These are phyloP conservation scores for Diorhabda elongata DNA, from an alignment of 1,140 invertebrate species.

Conservation along the genomic window DNA sequence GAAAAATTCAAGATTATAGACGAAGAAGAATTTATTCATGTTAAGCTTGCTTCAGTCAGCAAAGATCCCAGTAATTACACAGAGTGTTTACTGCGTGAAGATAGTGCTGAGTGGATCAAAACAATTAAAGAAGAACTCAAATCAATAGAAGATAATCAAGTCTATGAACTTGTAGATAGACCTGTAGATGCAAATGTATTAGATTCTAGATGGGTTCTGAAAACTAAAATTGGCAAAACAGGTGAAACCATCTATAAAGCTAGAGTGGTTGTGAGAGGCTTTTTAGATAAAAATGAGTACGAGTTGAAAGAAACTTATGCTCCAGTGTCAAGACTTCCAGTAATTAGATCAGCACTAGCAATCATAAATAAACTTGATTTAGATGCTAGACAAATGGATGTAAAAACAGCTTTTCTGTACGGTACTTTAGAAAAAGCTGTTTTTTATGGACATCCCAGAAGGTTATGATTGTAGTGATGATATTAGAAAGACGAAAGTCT, in stretches of 20 bases:
- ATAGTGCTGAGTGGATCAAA: slow-evolving; percentile 34
- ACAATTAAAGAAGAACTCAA: slow-evolving; percentile 36
- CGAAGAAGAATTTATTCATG: too few relatives aligned
- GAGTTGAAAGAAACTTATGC: slow-evolving; percentile 42
- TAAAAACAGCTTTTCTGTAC: slow-evolving; percentile 36
- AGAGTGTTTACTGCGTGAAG: background rate
- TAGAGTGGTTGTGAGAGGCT: slow-evolving; percentile 44
- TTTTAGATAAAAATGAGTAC: slow-evolving; percentile 39
- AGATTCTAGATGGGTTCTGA: too few relatives aligned
- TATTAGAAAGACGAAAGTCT: slow-evolving; percentile 23
- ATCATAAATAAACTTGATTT: slow-evolving; percentile 21
- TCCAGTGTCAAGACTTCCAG: slow-evolving; percentile 33
- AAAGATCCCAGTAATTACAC: too few relatives aligned
- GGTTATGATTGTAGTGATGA: slow-evolving; percentile 23
- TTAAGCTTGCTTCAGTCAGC: too few relatives aligned
- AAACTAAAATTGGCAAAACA: too few relatives aligned
- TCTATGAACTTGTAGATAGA: too few relatives aligned
- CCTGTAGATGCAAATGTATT: too few relatives aligned
- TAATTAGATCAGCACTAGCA: slow-evolving; percentile 34
- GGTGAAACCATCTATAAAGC: too few relatives aligned
- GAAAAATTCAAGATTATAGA: too few relatives aligned
- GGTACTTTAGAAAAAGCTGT: slow-evolving; percentile 34
- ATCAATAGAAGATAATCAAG: too few relatives aligned
- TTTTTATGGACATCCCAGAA: slow-evolving; percentile 42
- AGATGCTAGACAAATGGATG: slow-evolving; percentile 27